These are phyloP conservation scores for Anolis apletophallus DNA, from an alignment of 2,797 vertebrate genomes.

Conservation along the genomic window DNA sequence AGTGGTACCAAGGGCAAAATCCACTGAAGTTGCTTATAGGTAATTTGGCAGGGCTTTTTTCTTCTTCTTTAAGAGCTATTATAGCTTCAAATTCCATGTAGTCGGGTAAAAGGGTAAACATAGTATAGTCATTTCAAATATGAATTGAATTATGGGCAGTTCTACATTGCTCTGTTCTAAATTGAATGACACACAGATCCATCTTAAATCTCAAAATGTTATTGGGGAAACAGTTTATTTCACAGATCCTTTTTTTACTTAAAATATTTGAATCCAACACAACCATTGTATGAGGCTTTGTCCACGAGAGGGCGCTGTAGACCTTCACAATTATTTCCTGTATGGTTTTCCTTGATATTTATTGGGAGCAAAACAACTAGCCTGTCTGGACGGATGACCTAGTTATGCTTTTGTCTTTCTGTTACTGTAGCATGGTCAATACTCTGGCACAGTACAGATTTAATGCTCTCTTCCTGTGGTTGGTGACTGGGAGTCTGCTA, in stretches of 20 bases:
- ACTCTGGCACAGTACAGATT: neutral
- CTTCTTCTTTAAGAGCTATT: no score
- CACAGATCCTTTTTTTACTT: neutral
- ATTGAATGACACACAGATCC: neutral
- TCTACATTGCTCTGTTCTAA: no score
- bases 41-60: no score
- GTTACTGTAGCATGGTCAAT: neutral
- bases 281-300: neutral
- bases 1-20: no score
- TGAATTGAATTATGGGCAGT: no score
- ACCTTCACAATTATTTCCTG: neutral
- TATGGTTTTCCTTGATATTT: neutral
- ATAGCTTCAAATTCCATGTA: no score
- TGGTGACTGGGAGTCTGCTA: neutral
- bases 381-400: neutral
- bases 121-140: no score
- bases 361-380: neutral
- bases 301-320: slow-evolving; percentile 64
- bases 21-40: no score
- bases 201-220: neutral
- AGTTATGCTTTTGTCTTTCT: neutral
- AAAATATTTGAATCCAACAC: neutral
- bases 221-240: neutral
- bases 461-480: neutral
- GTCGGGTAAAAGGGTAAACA: no score